Evolutionary conservation across 2,113 vertebrate genomes (phyloP).

Genomic region (Ophthalmolycus amberensis): DNA sequence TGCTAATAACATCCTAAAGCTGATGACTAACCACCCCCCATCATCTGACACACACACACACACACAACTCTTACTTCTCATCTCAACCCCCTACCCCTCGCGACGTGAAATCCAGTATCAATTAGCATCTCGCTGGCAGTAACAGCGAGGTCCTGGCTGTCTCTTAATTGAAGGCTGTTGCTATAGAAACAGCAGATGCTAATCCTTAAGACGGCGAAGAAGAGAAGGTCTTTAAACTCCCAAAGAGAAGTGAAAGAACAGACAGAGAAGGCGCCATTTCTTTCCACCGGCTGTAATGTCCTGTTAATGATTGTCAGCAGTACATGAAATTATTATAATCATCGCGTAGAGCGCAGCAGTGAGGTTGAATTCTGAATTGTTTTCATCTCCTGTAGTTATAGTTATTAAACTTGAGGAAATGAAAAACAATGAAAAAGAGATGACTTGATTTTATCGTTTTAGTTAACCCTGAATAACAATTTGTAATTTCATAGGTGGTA

Average conservation of each 20-base stretch:
- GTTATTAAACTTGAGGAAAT: conserved; percentile 17
- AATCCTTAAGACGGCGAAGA: conserved; percentile 43
- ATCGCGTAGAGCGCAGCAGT: conserved; percentile 21
- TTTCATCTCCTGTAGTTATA: conserved; percentile 6
- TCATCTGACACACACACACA: conserved; percentile 14
- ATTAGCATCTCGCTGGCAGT: conserved; percentile 74
- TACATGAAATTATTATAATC: conserved; percentile 34
- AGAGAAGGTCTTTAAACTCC: conserved; percentile 14
- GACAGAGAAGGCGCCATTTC: neutral
- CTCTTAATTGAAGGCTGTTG: conserved; percentile 71
- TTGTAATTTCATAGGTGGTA: neutral
- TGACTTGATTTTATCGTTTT: neutral
- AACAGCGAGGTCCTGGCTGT: conserved; percentile 40
- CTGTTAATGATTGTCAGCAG: conserved; percentile 37
- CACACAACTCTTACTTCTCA: conserved; percentile 19
- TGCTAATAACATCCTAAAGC: conserved; percentile 49
- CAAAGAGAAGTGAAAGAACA: conserved; percentile 19
- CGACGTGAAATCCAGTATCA: conserved; percentile 61
- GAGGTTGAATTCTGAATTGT: conserved; percentile 7
- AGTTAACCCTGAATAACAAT: neutral
- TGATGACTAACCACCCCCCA: neutral
- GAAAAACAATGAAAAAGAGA: neutral
- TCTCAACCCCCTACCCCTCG: conserved; percentile 27
- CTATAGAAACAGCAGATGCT: conserved; percentile 72
- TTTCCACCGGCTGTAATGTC: conserved; percentile 16